Percentiles rank a stretch among this genome's conserved stretches.
Conservation (phyloP, 2,113 vertebrate species). For the Notarius lentiginosus region DNA sequence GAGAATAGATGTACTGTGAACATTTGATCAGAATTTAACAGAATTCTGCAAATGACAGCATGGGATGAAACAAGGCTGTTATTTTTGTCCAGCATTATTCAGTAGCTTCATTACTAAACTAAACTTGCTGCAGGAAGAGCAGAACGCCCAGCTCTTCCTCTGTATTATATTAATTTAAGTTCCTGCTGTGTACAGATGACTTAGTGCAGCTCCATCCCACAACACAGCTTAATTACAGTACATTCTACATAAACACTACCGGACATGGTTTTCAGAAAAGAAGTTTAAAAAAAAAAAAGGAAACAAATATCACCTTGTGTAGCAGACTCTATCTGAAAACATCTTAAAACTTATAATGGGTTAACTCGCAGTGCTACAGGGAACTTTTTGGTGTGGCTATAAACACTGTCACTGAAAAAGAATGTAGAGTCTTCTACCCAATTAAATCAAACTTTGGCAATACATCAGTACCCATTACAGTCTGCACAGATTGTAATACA, state of each 20-base stretch:
- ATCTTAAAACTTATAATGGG: not conserved
- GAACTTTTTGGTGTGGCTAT: not conserved
- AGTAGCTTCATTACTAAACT: not conserved
- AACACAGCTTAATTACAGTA: constrained; percentile 9
- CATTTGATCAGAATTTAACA: not conserved
- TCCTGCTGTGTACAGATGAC: constrained; percentile 7
- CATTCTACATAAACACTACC: constrained; percentile 2
- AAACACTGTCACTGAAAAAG: constrained; percentile 2
- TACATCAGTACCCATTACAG: not conserved
- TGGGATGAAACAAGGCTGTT: not conserved
- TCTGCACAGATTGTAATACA: not conserved
- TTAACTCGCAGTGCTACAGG: not conserved
- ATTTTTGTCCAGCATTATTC: not conserved
- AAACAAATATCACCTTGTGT: not conserved
- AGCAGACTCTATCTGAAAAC: not conserved
- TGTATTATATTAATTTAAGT: not conserved
- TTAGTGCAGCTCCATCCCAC: not conserved
- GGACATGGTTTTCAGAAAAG: constrained; percentile 5
- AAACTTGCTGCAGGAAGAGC: not conserved
- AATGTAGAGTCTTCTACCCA: not conserved
- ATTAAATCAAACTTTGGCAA: not conserved
- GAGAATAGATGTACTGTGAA: not conserved
- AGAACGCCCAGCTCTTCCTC: not conserved
- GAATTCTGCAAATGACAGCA: not conserved
- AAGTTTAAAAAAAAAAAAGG: not conserved